phyloP scores from a whole-genome alignment of 2,888 invertebrate species.

The Pecten maximus region DNA sequence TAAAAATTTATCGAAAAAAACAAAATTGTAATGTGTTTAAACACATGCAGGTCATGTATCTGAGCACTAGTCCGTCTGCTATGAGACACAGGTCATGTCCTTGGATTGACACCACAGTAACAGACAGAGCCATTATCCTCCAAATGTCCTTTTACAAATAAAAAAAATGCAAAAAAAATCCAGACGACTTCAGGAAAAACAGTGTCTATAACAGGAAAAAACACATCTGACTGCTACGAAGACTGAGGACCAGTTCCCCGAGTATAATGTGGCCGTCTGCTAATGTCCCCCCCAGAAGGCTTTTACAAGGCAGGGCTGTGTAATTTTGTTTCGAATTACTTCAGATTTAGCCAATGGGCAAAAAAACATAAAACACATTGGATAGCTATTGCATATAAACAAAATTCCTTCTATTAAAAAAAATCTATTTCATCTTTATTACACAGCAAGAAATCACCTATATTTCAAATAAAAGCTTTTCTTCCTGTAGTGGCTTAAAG shows the following conservation, averaged over 20 bases:
- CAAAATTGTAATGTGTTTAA: background rate
- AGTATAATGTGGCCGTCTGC: background rate
- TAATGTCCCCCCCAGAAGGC: background rate
- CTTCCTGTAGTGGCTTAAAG: no score
- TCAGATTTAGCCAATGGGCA: background rate
- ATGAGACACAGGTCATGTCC: background rate
- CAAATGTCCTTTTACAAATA: background rate
- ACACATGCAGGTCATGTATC: background rate
- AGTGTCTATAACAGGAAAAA: background rate
- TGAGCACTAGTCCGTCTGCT: background rate
- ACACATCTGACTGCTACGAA: background rate
- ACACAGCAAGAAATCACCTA: no score
- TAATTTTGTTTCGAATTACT: background rate
- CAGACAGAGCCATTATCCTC: background rate
- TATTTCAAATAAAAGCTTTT: no score
- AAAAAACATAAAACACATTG: background rate
- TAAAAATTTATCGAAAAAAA: no score
- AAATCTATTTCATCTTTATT: no score
- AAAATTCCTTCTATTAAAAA: no score
- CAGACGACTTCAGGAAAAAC: background rate
- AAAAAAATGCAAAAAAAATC: background rate
- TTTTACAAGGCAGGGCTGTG: background rate
- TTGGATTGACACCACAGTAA: background rate
- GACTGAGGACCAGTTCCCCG: background rate
- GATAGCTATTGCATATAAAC: background rate